A percentile compares a stretch with the other conserved stretches of the same genome.
Conservation (phyloP, 2,113 vertebrate species). For the Pomatorhinus ruficollis region DNA sequence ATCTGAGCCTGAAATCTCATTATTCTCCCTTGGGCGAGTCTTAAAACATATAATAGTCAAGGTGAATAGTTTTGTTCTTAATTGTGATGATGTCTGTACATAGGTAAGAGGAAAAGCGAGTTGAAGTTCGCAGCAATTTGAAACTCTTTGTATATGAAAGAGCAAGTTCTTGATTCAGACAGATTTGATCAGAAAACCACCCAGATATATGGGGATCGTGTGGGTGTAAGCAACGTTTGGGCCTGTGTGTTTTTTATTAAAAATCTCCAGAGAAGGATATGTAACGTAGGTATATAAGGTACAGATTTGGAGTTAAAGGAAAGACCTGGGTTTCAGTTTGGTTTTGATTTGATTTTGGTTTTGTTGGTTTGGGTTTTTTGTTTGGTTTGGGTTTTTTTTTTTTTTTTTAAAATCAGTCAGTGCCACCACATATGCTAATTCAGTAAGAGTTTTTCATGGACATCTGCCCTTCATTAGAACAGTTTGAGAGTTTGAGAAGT, state of each 20-base stretch:
- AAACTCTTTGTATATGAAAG: neutral
- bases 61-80: constrained; percentile 3
- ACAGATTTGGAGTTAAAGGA: neutral
- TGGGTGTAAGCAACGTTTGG: neutral
- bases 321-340: neutral
- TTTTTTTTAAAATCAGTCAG: neutral
- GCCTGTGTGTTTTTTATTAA: neutral
- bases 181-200: constrained; percentile 1
- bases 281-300: neutral
- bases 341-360: neutral
- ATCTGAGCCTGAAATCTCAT: constrained; percentile 11
- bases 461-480: constrained; percentile 43
- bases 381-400: neutral
- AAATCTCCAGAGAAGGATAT: neutral
- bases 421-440: constrained; percentile 2
- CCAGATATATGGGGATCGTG: neutral
- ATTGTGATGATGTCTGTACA: neutral
- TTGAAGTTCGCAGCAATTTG: neutral
- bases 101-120: neutral
- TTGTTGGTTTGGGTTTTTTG: neutral
- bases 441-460: neutral
- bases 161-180: neutral
- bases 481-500: constrained; percentile 13
- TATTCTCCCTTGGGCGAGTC: neutral
- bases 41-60: neutral